Evolutionary conservation across 2,797 vertebrate species (phyloP).

Genomic region (Gymnothorax javanicus): DNA sequence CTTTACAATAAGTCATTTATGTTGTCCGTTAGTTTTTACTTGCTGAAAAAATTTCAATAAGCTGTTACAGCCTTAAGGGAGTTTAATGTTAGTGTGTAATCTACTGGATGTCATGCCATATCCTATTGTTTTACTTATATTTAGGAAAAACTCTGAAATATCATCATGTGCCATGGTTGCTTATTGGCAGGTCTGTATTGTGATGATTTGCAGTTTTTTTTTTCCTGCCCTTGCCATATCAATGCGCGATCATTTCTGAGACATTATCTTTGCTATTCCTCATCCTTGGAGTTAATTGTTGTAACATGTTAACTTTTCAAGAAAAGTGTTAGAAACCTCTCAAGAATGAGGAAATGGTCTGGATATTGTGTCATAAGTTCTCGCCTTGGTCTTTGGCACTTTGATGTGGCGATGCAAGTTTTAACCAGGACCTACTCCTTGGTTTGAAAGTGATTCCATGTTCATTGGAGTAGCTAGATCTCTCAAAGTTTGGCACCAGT

Average conservation of each 20-base stretch:
- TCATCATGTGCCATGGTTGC: slow-evolving; percentile 42
- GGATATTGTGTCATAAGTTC: background rate
- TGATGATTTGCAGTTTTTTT: background rate
- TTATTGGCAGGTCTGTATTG: slow-evolving; percentile 5
- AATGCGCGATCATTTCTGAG: slow-evolving; percentile 24
- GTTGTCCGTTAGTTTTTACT: slow-evolving; percentile 27
- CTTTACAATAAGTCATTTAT: slow-evolving; percentile 30
- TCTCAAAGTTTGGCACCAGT: background rate
- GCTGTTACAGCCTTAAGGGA: slow-evolving; percentile 38
- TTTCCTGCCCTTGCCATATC: background rate
- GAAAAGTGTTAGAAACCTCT: background rate
- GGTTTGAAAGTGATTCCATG: background rate
- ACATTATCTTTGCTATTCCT: slow-evolving; percentile 40
- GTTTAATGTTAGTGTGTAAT: slow-evolving; percentile 51
- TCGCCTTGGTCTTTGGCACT: background rate
- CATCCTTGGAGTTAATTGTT: slow-evolving; percentile 29
- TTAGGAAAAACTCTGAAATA: slow-evolving; percentile 57
- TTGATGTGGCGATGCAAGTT: too few relatives aligned
- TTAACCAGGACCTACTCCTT: background rate
- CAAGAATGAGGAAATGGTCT: background rate
- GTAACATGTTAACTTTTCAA: background rate
- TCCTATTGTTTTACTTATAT: slow-evolving; percentile 45
- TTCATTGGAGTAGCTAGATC: background rate
- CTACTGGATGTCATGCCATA: slow-evolving; percentile 59
- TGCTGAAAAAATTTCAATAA: slow-evolving; percentile 21